phyloP scores from a whole-genome alignment of 2,113 vertebrate genomes.

The Neotragus moschatus region DNA sequence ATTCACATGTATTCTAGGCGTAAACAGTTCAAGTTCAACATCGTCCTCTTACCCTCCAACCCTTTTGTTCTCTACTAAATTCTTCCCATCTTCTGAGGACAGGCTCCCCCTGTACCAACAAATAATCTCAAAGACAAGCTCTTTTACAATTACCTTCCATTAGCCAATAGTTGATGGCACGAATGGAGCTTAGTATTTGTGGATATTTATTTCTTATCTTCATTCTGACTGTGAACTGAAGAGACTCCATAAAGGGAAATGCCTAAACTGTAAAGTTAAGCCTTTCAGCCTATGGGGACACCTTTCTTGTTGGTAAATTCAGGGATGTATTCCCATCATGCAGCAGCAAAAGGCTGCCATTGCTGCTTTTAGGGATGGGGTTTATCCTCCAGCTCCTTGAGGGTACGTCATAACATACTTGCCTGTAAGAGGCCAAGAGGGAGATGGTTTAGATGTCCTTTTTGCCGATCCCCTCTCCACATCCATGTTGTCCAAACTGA shows the following conservation, averaged over 20 bases:
- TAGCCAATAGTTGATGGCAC: not conserved
- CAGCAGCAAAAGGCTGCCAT: not conserved
- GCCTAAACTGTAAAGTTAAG: not conserved
- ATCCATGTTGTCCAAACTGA: not conserved
- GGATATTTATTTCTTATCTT: not conserved
- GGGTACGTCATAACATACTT: not conserved
- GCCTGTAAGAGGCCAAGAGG: not conserved
- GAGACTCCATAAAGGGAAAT: not conserved
- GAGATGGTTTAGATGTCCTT: not conserved
- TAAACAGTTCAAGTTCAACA: not conserved
- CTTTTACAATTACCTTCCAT: not conserved
- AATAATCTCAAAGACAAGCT: conserved; percentile 3
- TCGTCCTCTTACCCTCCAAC: not conserved
- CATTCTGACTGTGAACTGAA: not conserved
- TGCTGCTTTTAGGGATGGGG: not conserved
- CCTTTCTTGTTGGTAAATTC: not conserved
- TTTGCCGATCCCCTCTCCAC: not conserved
- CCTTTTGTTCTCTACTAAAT: not conserved
- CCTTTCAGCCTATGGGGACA: not conserved
- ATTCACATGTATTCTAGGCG: not conserved
- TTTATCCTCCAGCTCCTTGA: not conserved
- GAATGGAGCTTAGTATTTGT: conserved; percentile 14
- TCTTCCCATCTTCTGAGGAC: not conserved
- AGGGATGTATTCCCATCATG: not conserved
- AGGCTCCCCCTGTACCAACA: not conserved